phyloP scores from a whole-genome alignment of 2,888 invertebrate species.

The Cheiracanthium punctorium region DNA sequence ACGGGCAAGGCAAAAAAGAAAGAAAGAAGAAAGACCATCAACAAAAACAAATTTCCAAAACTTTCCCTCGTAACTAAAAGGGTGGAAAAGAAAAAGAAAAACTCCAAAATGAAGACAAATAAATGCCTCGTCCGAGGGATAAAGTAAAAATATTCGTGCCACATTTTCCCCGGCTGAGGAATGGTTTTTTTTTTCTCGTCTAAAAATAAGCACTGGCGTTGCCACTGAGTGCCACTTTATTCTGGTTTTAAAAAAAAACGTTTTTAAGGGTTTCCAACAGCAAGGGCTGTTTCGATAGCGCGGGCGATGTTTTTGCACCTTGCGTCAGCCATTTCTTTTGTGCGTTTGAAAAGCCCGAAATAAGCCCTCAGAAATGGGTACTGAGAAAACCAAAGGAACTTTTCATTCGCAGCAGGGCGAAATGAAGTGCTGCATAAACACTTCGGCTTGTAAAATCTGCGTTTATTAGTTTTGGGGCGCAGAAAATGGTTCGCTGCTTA shows the following conservation, averaged over 20 bases:
- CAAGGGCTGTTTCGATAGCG: not conserved
- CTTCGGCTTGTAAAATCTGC: not conserved
- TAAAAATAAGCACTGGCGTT: not conserved
- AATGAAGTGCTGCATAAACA: slow-evolving; percentile 9
- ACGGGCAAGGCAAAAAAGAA: not conserved
- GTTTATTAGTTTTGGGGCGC: not conserved
- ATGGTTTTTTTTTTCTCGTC: not conserved
- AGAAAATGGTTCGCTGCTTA: not conserved
- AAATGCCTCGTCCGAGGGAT: not conserved
- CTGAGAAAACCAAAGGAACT: not conserved
- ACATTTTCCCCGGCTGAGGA: slow-evolving; percentile 1
- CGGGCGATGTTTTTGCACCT: slow-evolving; percentile 1
- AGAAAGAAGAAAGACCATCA: not conserved
- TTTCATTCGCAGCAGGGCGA: not conserved
- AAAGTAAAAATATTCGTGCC: slow-evolving; percentile 8
- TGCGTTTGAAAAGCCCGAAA: not conserved
- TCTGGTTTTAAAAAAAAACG: not conserved
- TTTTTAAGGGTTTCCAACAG: not conserved
- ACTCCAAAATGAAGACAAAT: slow-evolving; percentile 8
- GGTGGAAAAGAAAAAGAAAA: not conserved
- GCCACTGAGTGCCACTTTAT: slow-evolving; percentile 10
- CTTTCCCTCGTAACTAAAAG: not conserved
- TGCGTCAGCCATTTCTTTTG: slow-evolving; percentile 6
- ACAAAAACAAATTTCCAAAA: slow-evolving; percentile 12
- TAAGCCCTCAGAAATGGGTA: not conserved